Conservation (phyloP, 2,888 invertebrate genomes). For the Agonopterix subpropinquella region DNA sequence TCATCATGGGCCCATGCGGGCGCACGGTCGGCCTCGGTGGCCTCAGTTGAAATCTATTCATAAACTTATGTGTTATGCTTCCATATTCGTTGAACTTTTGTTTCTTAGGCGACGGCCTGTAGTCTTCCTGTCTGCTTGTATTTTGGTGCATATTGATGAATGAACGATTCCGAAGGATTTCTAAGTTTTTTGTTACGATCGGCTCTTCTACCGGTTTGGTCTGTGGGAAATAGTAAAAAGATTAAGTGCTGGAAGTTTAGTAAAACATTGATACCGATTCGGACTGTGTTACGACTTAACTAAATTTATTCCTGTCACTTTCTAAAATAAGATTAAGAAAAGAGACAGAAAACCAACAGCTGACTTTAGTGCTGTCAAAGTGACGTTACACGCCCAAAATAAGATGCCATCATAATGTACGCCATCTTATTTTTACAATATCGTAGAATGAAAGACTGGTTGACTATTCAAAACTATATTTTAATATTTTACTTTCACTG, state of each 20-base stretch:
- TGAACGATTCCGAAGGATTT: background rate
- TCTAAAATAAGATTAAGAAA: too few relatives aligned
- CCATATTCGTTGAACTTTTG: background rate
- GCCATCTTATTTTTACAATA: too few relatives aligned
- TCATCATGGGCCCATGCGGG: background rate
- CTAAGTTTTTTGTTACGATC: conserved; percentile 24
- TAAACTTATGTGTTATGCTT: background rate
- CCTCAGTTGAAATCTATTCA: background rate
- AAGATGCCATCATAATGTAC: too few relatives aligned
- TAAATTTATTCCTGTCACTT: too few relatives aligned
- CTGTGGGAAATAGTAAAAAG: conserved; percentile 9
- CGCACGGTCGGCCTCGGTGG: background rate
- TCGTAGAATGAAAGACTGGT: too few relatives aligned
- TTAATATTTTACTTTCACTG: too few relatives aligned
- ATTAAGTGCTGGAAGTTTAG: background rate
- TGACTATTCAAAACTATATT: too few relatives aligned
- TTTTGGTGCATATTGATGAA: background rate
- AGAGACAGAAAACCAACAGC: too few relatives aligned
- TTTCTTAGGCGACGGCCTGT: background rate
- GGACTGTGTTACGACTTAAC: too few relatives aligned
- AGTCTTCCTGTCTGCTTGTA: background rate
- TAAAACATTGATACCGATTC: too few relatives aligned
- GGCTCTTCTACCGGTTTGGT: conserved; percentile 19
- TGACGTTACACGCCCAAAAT: too few relatives aligned
- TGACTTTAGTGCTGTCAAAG: too few relatives aligned